Conservation (phyloP, 2,888 invertebrate species). For the Lordiphosa fenestrarum region DNA sequence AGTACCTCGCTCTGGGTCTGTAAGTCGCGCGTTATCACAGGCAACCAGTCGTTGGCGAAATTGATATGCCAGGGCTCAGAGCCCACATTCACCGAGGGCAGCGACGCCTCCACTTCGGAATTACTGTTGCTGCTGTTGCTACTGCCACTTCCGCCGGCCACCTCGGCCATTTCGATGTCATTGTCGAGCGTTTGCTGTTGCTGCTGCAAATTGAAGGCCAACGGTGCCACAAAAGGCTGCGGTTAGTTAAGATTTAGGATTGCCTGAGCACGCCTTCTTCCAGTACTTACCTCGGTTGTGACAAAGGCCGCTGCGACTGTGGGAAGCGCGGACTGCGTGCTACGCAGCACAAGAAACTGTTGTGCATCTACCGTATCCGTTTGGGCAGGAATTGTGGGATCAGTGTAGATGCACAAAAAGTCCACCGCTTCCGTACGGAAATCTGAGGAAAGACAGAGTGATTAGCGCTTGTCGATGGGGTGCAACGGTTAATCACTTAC, state of each 20-base stretch:
- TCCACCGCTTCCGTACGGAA: slow-evolving; percentile 70
- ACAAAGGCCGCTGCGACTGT: slow-evolving; percentile 14
- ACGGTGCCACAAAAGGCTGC: too few relatives aligned
- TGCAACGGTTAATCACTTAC: slow-evolving; percentile 47
- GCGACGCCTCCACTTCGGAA: slow-evolving; percentile 52
- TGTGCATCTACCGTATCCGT: slow-evolving; percentile 60
- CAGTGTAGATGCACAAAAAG: slow-evolving; percentile 68
- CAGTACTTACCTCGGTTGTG: slow-evolving; percentile 32
- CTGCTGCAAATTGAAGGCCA: slow-evolving; percentile 27
- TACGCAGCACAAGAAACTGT: slow-evolving; percentile 72
- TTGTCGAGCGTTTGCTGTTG: slow-evolving; percentile 80
- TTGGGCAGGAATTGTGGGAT: slow-evolving; percentile 59
- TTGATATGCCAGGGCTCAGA: slow-evolving; percentile 84
- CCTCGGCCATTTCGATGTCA: slow-evolving; percentile 79
- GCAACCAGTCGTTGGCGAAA: slow-evolving; percentile 91
- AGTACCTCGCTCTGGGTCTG: slow-evolving; percentile 84
- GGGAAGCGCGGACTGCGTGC: slow-evolving; percentile 25
- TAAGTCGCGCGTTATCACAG: slow-evolving; percentile 91
- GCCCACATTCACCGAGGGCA: slow-evolving; percentile 82
- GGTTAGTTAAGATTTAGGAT: too few relatives aligned
- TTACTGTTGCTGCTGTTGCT: slow-evolving; percentile 31
- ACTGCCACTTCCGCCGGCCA: slow-evolving; percentile 31
- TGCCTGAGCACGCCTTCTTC: not conserved
- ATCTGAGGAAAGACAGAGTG: slow-evolving; percentile 37
- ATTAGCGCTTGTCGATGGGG: too few relatives aligned